These are phyloP conservation scores for Sweltsa coloradensis DNA, from an alignment of 1,140 invertebrate species.

Conservation along the genomic window DNA sequence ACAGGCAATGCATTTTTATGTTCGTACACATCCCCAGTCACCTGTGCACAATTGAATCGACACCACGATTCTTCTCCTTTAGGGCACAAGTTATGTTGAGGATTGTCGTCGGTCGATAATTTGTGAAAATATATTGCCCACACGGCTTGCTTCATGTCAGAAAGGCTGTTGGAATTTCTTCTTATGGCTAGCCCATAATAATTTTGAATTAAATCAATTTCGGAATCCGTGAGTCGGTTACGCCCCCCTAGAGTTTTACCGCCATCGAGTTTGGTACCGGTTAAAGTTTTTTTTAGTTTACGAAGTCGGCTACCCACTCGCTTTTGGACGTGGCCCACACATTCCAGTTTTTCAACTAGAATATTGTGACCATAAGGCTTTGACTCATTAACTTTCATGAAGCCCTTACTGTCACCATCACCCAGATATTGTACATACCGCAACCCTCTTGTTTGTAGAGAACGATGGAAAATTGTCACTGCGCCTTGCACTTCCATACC, in stretches of 20 bases:
- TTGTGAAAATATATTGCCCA: conserved; percentile 17
- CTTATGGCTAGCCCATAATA: conserved; percentile 17
- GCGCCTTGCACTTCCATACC: conserved; percentile 16
- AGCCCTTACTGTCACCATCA: conserved; percentile 15
- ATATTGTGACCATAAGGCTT: conserved; percentile 14
- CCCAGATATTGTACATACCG: conserved; percentile 16
- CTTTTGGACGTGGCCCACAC: conserved; percentile 16
- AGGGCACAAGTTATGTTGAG: conserved; percentile 20
- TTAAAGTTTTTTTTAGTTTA: neutral
- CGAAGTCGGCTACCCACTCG: conserved; percentile 10
- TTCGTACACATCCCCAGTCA: conserved; percentile 10
- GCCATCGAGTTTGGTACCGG: conserved; percentile 1
- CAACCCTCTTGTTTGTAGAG: conserved; percentile 8
- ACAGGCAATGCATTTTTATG: conserved; percentile 8
- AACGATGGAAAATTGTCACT: conserved; percentile 13
- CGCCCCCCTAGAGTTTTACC: conserved; percentile 9
- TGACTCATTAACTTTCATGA: conserved; percentile 9
- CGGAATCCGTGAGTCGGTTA: conserved; percentile 10
- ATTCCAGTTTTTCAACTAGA: conserved; percentile 15
- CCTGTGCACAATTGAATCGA: conserved; percentile 20
- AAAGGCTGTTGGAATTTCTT: conserved; percentile 13
- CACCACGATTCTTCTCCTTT: conserved; percentile 22
- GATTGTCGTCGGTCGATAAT: conserved; percentile 15
- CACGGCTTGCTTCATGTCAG: conserved; percentile 13
- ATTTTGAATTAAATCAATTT: conserved; percentile 14